phyloP scores from a whole-genome alignment of 1,140 invertebrate genomes.

The Leptinotarsa defecta region DNA sequence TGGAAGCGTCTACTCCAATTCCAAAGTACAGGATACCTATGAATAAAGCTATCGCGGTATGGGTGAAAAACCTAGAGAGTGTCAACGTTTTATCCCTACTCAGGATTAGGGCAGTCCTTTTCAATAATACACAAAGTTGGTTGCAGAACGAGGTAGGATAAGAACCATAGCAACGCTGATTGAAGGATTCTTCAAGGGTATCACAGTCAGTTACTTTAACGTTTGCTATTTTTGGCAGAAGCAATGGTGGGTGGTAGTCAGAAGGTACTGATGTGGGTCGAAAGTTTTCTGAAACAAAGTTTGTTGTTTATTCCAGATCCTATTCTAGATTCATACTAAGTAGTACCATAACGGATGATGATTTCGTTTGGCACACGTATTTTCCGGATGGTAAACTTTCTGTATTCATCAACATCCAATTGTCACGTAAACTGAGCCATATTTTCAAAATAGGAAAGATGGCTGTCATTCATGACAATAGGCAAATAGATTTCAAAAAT shows the following conservation, averaged over 20 bases:
- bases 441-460: no score
- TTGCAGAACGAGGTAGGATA: slow-evolving; percentile 69
- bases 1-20: slow-evolving; percentile 65
- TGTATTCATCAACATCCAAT: no score
- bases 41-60: slow-evolving; percentile 75
- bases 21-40: slow-evolving; percentile 80
- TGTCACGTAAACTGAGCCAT: no score
- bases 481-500: no score
- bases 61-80: slow-evolving; percentile 75
- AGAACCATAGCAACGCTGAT: slow-evolving; percentile 22
- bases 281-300: slow-evolving; percentile 53
- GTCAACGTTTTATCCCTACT: slow-evolving; percentile 69
- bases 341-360: no score
- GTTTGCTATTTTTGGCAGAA: slow-evolving; percentile 32
- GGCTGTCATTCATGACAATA: no score
- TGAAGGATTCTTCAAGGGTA: slow-evolving; percentile 17
- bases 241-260: slow-evolving; percentile 54
- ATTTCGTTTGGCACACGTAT: no score
- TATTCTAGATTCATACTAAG: no score
- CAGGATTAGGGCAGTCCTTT: slow-evolving; percentile 66
- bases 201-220: slow-evolving; percentile 21
- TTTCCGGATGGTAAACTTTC: no score
- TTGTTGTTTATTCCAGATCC: no score
- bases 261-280: slow-evolving; percentile 56
- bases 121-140: slow-evolving; percentile 68